These are phyloP conservation scores for Balanococcus diminutus DNA, from an alignment of 2,888 invertebrate species.

Conservation along the genomic window DNA sequence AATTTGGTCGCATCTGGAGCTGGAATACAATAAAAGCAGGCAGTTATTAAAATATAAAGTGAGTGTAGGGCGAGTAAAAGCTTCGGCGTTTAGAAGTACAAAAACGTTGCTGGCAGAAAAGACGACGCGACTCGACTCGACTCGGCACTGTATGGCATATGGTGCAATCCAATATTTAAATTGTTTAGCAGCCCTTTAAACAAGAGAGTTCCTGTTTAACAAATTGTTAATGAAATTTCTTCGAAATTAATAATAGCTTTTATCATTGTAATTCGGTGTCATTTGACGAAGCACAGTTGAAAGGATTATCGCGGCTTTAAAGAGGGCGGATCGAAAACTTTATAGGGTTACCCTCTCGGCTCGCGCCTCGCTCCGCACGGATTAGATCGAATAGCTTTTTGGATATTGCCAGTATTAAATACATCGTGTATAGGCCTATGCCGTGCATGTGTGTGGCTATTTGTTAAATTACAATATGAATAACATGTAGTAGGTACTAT, in stretches of 20 bases:
- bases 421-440: background rate
- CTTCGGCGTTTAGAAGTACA: constrained; percentile 27
- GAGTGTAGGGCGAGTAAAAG: constrained; percentile 41
- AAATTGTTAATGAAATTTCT: constrained; percentile 55
- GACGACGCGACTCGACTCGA: constrained; percentile 21
- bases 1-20: constrained; percentile 55
- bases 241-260: constrained; percentile 55
- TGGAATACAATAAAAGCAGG: constrained; percentile 52
- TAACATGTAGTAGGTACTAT: background rate
- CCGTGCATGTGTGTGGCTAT: constrained; percentile 25
- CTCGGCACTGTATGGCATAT: constrained; percentile 49
- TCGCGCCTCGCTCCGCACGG: background rate
- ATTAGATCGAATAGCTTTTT: constrained; percentile 50
- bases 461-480: constrained; percentile 49
- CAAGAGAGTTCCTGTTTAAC: constrained; percentile 55
- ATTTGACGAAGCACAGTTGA: constrained; percentile 49
- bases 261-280: constrained; percentile 55
- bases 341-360: constrained; percentile 44
- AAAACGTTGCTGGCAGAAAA: constrained; percentile 20
- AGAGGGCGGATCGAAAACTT: constrained; percentile 43
- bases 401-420: constrained; percentile 46
- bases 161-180: constrained; percentile 54
- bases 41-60: constrained; percentile 55
- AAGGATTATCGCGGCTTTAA: constrained; percentile 47
- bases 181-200: constrained; percentile 55